Base-by-base conservation (phyloP, 2,888 invertebrate genomes). In the Kuschelorhynchus macadamiae region DNA sequence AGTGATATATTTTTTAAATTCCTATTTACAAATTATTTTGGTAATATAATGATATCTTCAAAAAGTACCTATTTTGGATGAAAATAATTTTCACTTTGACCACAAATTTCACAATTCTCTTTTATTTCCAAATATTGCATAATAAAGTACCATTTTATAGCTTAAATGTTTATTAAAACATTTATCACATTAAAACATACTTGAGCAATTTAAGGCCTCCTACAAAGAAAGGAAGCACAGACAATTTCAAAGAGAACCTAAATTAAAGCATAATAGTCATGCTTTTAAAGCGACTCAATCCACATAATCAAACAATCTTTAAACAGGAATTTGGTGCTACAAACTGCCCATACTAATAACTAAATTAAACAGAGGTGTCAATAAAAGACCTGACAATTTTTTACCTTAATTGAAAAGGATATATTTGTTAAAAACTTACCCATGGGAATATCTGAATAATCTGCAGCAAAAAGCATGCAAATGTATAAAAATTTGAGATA, bases 141-240 rank as follows among this genome's bases (percentile, higher is more conserved):
- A 25, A 25, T 25, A 25, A 25, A 5, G 25, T 25, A 25, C 3
- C 7, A 25, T 25, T 25, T 25, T 25, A 25, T 7, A 25, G 4
- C 25, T 25, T 7, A 25, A 25, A 25, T 25, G 25, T 25, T 25
- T 25, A 25, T 25, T 25, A 39, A 8, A 39, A 12, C 1, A 52
- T 41, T 25, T 57, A 62, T 67, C 63, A 53, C 63, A 63, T 71
- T 71, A 56, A 50, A 68, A 47, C 50, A 62, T 61, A 71, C 49
- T 70, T 52, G 33, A 66, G 47, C 44, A 66, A 60, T 66, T 66
- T 57, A 66, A 25, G 17, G 21, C 67, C 67, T 67, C 67, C 67
- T 63, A 67, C 67, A 63, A 63, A 67, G 56, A 67, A 67, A 63
- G 67, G 63, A 67, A 62, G 36, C 36, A 14, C 25, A 36, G 18